A percentile compares a stretch with the other conserved stretches of the same genome.
phyloP scores from a whole-genome alignment of 2,888 invertebrate genomes.

The Tuberolachnus salignus region DNA sequence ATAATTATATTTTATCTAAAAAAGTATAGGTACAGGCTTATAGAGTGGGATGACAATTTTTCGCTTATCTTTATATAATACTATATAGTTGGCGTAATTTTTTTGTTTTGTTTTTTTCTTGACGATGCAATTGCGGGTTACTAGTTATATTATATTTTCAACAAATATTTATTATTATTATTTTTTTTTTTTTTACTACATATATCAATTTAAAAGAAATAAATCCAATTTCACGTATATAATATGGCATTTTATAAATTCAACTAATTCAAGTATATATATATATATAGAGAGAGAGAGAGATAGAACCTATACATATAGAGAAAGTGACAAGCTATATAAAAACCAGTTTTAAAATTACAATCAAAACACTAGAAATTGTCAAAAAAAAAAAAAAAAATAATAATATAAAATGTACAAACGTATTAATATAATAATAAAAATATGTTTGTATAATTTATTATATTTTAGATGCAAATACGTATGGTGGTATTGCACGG shows the following conservation, averaged over 20 bases:
- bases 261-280: neutral
- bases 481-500: neutral
- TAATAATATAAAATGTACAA: no score
- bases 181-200: no score
- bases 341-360: slow-evolving; percentile 31
- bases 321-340: neutral
- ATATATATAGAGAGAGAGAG: no score
- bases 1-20: no score
- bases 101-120: neutral
- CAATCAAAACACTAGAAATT: slow-evolving; percentile 14
- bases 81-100: no score
- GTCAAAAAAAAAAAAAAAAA: slow-evolving; percentile 13
- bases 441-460: neutral
- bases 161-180: no score
- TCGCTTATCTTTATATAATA: neutral
- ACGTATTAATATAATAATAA: neutral
- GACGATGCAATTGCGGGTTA: no score
- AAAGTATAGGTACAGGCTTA: neutral
- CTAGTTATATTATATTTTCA: no score
- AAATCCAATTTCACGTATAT: no score
- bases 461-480: neutral
- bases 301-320: neutral
- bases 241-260: no score
- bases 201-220: no score
- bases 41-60: neutral